phyloP scores from a whole-genome alignment of 1,140 invertebrate genomes.

The Leptinotarsa defecta region DNA sequence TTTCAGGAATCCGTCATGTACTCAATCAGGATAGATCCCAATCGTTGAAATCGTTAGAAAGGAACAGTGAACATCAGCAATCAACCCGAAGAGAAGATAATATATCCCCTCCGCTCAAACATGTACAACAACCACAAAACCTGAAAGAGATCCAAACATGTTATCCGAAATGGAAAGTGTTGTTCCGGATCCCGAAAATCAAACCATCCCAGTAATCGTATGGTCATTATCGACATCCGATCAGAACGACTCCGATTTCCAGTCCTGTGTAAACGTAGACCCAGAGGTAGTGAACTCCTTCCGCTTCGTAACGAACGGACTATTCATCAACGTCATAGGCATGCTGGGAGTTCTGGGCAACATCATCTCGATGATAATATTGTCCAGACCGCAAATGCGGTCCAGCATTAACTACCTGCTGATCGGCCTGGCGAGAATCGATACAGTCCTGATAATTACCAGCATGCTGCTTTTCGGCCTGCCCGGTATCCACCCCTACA shows the following conservation, averaged over 20 bases:
- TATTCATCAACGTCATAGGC: constrained; percentile 81
- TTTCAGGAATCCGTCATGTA: background rate
- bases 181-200: background rate
- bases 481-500: constrained; percentile 81
- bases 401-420: constrained; percentile 93
- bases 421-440: constrained; percentile 87
- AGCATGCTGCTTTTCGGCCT: constrained; percentile 87
- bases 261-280: constrained; percentile 38
- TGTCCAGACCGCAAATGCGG: constrained; percentile 89
- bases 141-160: background rate
- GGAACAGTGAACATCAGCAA: background rate
- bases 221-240: constrained; percentile 2
- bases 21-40: background rate
- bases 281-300: constrained; percentile 36
- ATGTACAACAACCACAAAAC: background rate
- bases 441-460: constrained; percentile 85
- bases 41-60: background rate
- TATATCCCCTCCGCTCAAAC: background rate
- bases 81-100: background rate
- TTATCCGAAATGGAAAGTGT: background rate
- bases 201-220: background rate
- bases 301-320: constrained; percentile 81
- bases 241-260: constrained; percentile 15
- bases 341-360: constrained; percentile 88
- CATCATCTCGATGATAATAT: constrained; percentile 85